Evolutionary conservation across 2,113 vertebrate species (phyloP), one percentile per base, ranked within the genome.

Genomic region (Notarius quadriscutis): DNA sequence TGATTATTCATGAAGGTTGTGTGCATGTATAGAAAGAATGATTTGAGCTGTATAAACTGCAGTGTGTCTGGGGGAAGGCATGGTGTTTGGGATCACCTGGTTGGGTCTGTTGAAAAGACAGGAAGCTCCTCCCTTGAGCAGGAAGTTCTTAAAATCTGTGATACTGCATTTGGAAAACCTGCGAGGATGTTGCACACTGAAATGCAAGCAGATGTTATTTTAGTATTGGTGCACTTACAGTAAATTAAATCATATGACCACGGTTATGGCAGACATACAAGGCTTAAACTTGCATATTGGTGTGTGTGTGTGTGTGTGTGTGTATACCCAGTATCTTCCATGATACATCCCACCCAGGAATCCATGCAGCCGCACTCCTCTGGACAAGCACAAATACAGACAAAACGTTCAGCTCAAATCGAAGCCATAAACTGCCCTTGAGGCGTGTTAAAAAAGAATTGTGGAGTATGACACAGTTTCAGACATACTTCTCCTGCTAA

Each of bases 151-250:
- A 90, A 97, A 99, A 89, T 99, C 97, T 65, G 96, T 94, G 92
- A 99, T 97, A 93, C 98, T 99, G 95, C 98, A 99, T 92, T 97
- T 99, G 86, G 98, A 99, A 93, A 99, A 99, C 93, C 93, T 97
- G 80, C 97, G 96, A 25, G 97, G 95, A 90, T 97, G 97, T 71
- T 97, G 98, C 41, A 99, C 96, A 88, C 98, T 99, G 90, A 25
- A 80, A 30, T 18, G 51, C 17, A 80, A 80, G 7, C 4, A 30
- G 25, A 53, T 5, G 10, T 75, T 11, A 14, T 57, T 57, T 30
- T 20, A 62, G 5, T 48, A 25, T 25, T 20, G 1, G 53, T 34
- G 0, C 17, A 58, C 6, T 20, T 8, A 17, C 17, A 27, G 15
- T 78, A 17, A 57, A 18, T 20, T 78, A 6, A 12, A 18, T 80